Evolutionary conservation across 2,113 vertebrate species (phyloP), one percentile per base, ranked within the genome.

Genomic region (Malurus melanocephalus): DNA sequence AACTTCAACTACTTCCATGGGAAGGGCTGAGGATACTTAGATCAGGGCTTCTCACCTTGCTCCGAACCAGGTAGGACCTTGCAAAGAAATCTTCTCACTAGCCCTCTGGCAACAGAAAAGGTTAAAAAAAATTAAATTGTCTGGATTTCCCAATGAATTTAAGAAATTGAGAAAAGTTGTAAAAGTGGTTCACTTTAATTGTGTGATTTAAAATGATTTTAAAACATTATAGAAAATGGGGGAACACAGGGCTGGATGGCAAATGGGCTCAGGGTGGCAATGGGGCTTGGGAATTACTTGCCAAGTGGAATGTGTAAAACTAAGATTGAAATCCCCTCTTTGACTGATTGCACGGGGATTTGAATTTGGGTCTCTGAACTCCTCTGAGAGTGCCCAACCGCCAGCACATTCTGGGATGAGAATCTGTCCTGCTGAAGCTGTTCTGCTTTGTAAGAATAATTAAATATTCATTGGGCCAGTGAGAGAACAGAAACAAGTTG

Each of bases 381-480:
- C 95, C 94, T 96, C 81, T 75, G 95, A 94, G 87, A 95, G 91
- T 89, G 94, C 93, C 91, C 94, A 93, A 93, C 94, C 2, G 8
- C 92, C 18, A 30, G 92, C 91, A 95, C 62, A 93, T 95, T 94
- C 92, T 90, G 92, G 91, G 93, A 93, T 95, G 74, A 92, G 93
- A 95, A 95, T 95, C 95, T 92, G 93, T 90, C 95, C 95, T 95
- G 95, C 93, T 90, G 94, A 94, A 95, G 74, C 95, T 95, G 92
- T 80, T 95, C 95, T 95, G 91, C 95, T 95, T 96, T 96, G 94
- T 94, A 95, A 95, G 94, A 95, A 94, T 95, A 96, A 95, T 95
- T 96, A 95, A 96, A 96, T 96, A 96, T 96, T 96, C 94, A 96
- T 93, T 92, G 95, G 95, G 95, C 94, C 95, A 96, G 93, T 94